Evolutionary conservation across 2,888 invertebrate genomes (phyloP).

Genomic region (Ashinkailepas kermadecensis): DNA sequence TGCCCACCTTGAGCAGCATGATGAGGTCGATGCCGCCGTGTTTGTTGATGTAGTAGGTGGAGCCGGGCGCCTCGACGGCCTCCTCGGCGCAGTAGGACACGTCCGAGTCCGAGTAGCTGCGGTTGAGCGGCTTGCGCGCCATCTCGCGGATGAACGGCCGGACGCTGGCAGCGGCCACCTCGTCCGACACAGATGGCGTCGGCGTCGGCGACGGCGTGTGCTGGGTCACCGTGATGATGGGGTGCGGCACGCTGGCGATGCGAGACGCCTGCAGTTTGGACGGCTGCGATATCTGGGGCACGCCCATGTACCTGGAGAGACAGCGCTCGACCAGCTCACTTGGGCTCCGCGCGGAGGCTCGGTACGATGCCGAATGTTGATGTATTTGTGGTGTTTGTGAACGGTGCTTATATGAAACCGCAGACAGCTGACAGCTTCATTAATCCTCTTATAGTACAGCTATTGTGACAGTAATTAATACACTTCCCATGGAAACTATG

Average conservation of each 20-base stretch:
- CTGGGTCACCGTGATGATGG: constrained; percentile 90
- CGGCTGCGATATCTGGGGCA: background rate
- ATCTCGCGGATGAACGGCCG: constrained; percentile 43
- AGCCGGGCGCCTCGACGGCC: constrained; percentile 77
- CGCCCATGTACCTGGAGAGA: constrained; percentile 30
- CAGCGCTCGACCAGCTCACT: background rate
- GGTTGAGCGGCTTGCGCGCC: constrained; percentile 63
- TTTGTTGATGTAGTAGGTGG: constrained; percentile 83
- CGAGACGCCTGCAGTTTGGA: background rate
- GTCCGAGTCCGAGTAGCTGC: constrained; percentile 87
- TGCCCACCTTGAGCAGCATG: constrained; percentile 66
- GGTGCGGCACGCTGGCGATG: background rate
- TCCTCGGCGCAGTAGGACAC: constrained; percentile 81
- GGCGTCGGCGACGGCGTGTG: constrained; percentile 62
- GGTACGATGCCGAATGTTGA: too few relatives aligned
- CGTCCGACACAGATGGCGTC: background rate
- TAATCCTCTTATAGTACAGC: too few relatives aligned
- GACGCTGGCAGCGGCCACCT: constrained; percentile 35
- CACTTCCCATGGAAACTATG: too few relatives aligned
- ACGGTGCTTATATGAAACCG: too few relatives aligned
- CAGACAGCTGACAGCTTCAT: too few relatives aligned
- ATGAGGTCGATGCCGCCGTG: constrained; percentile 90
- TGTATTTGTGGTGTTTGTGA: too few relatives aligned
- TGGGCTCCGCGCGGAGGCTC: background rate
- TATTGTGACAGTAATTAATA: too few relatives aligned